A percentile compares a stretch with the other conserved stretches of the same genome.
Evolutionary conservation across 2,797 vertebrate genomes (phyloP).

Genomic region (Gorsachius magnificus): DNA sequence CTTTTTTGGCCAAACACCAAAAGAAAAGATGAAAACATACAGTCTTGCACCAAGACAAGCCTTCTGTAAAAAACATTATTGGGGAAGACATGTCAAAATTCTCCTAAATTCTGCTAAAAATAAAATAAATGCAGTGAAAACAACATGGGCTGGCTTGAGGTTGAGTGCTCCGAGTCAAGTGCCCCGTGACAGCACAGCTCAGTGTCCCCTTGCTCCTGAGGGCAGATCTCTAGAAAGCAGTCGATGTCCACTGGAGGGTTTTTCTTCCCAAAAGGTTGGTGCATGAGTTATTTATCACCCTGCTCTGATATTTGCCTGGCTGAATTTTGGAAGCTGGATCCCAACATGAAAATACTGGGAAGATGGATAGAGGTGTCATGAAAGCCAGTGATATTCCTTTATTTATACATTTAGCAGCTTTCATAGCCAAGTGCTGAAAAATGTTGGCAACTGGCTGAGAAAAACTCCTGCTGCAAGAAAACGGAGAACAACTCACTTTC

Average conservation of each 20-base stretch:
- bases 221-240: not conserved
- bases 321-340: not conserved
- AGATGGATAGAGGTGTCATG: constrained; percentile 10
- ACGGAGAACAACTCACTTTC: not conserved
- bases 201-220: fast-evolving
- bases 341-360: not conserved
- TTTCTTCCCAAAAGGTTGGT: not conserved
- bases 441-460: not conserved
- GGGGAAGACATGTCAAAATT: not conserved
- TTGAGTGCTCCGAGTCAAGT: not conserved
- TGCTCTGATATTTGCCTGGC: not conserved
- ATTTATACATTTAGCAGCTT: not conserved
- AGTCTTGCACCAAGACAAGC: not conserved
- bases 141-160: not conserved
- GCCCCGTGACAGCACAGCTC: not conserved
- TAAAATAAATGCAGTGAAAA: not conserved
- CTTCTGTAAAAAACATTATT: not conserved
- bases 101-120: not conserved
- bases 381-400: not conserved
- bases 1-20: not conserved
- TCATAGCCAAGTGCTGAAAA: constrained; percentile 1
- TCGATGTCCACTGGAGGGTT: not conserved
- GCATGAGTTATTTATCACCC: not conserved
- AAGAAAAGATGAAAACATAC: not conserved
- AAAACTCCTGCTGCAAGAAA: not conserved